Evolutionary conservation across 1,140 invertebrate genomes (phyloP), one percentile per base, ranked within the genome.

Genomic region (Brachionus rotundiformis): DNA sequence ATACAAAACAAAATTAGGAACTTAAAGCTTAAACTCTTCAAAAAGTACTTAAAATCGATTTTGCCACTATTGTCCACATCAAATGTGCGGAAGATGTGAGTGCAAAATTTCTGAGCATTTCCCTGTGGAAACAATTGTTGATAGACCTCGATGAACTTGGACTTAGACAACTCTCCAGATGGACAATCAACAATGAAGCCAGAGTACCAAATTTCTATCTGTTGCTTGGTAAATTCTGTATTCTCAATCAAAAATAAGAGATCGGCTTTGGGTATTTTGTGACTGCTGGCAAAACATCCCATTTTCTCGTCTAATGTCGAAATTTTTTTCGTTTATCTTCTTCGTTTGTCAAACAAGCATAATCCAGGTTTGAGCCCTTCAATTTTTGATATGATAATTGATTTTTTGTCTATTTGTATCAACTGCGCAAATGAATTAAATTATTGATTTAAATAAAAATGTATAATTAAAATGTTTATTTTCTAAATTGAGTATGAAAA

Each of bases 61-160:
- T 86, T 86, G 1, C 87, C 96, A 89, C 96, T 96, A 90, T 97
- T 96, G 89, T 98, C 96, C 92, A 96, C 96, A 88, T 98, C 96
- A 89, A 98, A 99, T 90, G 96, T 98, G 84, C 96, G 92, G 89
- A 98, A 99, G 13, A 99, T 96, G 87, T 99, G 96, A 86, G 98
- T 95, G 88, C 96, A 98, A 89, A 99, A 99, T 89, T 97, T 95
- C 87, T 98, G 95, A 23, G 96, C 96, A 86, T 98, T 96, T 76
- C 97, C 96, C 85, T 94, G 95, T 10, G 96, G 96, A 90, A 98
- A 98, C 90, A 98, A 89, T 83, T 90, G 89, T 41, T 90, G 97
- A 90, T 99, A 99, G 92, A 98, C 98, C 90, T 99, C 96, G 85
- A 98, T 94, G 88, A 99, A 99, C 90, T 99, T 99, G 77, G 94